A percentile compares a stretch with the other conserved stretches of the same genome.
These are phyloP conservation scores for Phortica okadai DNA, from an alignment of 2,888 invertebrate species.

Conservation along the genomic window DNA sequence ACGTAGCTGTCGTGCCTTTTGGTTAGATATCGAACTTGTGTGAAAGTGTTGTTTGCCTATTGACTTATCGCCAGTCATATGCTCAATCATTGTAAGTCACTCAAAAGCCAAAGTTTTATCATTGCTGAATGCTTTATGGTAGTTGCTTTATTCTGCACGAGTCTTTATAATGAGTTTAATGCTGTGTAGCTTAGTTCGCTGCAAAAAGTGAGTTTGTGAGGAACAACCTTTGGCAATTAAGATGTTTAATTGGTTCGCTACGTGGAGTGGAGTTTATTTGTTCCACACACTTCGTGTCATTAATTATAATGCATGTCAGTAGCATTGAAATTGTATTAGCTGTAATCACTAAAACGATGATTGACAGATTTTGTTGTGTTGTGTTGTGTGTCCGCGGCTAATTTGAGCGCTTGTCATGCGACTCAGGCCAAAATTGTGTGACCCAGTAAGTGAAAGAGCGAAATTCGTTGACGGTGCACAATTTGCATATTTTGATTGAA, in stretches of 20 bases:
- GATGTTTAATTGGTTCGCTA: not conserved
- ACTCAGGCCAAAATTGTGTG: not conserved
- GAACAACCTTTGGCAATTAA: not conserved
- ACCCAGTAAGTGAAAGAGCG: not conserved
- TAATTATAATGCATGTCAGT: not conserved
- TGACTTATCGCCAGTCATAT: not conserved
- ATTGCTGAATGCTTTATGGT: not conserved
- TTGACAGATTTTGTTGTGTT: constrained; percentile 15
- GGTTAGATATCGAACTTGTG: not conserved
- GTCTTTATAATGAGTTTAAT: too few relatives aligned
- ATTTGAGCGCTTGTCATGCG: constrained; percentile 13
- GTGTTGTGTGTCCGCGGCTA: not conserved
- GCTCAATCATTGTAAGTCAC: not conserved
- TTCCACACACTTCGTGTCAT: too few relatives aligned
- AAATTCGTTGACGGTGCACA: constrained; percentile 5
- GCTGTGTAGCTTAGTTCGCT: too few relatives aligned
- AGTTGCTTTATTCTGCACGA: too few relatives aligned
- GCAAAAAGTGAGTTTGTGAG: too few relatives aligned
- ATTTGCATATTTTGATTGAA: constrained; percentile 68
- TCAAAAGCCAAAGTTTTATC: not conserved
- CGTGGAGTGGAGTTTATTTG: not conserved
- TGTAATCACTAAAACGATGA: constrained; percentile 6
- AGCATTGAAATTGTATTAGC: not conserved
- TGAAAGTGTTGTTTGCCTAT: not conserved
- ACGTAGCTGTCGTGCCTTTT: constrained; percentile 50